Conservation (phyloP, 2,797 vertebrate genomes). For the Chloroceryle inda region DNA sequence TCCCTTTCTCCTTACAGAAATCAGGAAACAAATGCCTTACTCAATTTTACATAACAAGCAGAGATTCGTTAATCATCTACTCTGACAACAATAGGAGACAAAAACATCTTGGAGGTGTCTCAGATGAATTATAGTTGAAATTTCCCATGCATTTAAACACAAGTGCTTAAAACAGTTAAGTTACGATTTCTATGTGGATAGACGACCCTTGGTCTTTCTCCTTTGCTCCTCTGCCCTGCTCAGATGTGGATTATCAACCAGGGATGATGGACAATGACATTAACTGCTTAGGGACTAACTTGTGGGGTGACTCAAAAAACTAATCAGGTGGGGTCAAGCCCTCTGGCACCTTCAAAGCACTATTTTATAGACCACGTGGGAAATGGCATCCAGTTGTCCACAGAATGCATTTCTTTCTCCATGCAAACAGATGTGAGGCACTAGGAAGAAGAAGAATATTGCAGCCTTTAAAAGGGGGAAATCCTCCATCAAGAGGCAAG, state of each 20-base stretch:
- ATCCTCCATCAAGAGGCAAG: background rate
- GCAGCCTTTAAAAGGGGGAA: background rate
- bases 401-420: background rate
- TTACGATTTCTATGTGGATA: background rate
- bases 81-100: background rate
- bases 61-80: constrained; percentile 1
- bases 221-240: background rate
- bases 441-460: background rate
- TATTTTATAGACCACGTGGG: background rate
- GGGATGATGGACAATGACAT: background rate
- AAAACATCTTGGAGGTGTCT: background rate
- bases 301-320: background rate
- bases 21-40: constrained; percentile 17
- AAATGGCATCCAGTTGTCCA: background rate
- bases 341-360: background rate
- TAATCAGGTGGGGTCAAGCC: background rate
- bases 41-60: background rate
- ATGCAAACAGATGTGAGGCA: background rate
- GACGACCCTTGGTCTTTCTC: background rate
- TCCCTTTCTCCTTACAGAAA: background rate
- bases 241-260: background rate
- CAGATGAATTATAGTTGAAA: background rate
- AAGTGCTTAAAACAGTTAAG: background rate
- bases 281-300: background rate
- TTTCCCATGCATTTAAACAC: background rate